phyloP scores from a whole-genome alignment of 1,140 invertebrate species.

The Hyposmocoma kahamanoa region DNA sequence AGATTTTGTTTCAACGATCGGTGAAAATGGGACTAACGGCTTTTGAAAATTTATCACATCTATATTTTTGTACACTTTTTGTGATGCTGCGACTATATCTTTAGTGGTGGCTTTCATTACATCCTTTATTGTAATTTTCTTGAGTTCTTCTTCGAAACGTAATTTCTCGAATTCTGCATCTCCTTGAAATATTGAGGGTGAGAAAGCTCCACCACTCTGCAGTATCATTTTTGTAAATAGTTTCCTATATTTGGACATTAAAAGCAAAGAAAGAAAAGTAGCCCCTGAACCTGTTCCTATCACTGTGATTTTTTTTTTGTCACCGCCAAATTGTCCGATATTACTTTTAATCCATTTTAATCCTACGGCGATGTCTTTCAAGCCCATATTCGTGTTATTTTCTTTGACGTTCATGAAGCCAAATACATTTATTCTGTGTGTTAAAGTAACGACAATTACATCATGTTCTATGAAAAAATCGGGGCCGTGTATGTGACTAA shows the following conservation, averaged over 20 bases:
- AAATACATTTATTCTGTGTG: constrained; percentile 52
- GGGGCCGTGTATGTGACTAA: constrained; percentile 53
- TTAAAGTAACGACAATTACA: constrained; percentile 43
- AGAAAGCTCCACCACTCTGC: constrained; percentile 50
- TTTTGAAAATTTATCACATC: constrained; percentile 43
- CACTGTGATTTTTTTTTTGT: constrained; percentile 51
- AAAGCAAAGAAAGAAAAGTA: constrained; percentile 38
- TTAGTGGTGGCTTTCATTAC: constrained; percentile 25
- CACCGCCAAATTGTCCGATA: constrained; percentile 48
- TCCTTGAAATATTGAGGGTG: constrained; percentile 43
- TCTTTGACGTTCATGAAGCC: constrained; percentile 70
- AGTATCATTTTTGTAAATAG: constrained; percentile 56
- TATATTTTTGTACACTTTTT: constrained; percentile 40
- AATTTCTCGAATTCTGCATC: constrained; percentile 25
- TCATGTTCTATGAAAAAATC: constrained; percentile 58
- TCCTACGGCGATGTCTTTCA: constrained; percentile 69
- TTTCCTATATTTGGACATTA: constrained; percentile 39
- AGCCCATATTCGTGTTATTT: constrained; percentile 67
- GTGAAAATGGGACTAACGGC: constrained; percentile 49
- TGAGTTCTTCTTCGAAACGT: constrained; percentile 24
- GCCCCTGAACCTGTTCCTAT: constrained; percentile 54
- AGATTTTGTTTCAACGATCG: constrained; percentile 32
- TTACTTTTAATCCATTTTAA: constrained; percentile 73
- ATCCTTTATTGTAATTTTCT: constrained; percentile 15
- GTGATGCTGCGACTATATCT: constrained; percentile 30